Evolutionary conservation across 2,888 invertebrate species (phyloP), one percentile per base, ranked within the genome.

Genomic region (Sclerodermus sp.): DNA sequence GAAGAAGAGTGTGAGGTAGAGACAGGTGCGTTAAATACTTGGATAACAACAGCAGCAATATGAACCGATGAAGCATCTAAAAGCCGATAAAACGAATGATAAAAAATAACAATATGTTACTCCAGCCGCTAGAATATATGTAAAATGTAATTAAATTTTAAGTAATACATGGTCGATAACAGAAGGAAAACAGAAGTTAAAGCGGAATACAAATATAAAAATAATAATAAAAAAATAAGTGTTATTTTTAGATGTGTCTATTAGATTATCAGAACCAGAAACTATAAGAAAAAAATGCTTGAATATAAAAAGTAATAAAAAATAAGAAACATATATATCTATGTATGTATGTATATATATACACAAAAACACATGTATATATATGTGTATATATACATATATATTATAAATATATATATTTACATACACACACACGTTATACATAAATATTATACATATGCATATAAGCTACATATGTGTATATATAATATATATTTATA

Each of bases 221-320:
- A 60, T 71, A 73, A 72, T 70, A 71, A 68, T 68, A 62, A 68
- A 67, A 64, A 75, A 74, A 73, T 76, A 71, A 73, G 71, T 78
- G 77, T 78, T 77, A 77, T 77, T 77, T 78, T 78, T 78, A 78
- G 77, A 78, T 76, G n/a, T n/a, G 75, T 78, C 74, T 77, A 71
- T 78, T 78, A 78, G 76, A 77, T 74, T 74, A 74, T 72, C 73
- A 70, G 70, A 77, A 74, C 65, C 73, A 74, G 69, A 66, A 73
- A 68, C 80, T 81, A 79, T 68, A 81, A 75, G 78, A 71, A 64
- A 67, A 68, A 64, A 68, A 68, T 62, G 53, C 60, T 61, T 61
- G 64, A 59, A 58, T 56, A 62, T 58, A 64, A 70, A 68, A 64
- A 67, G 41, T 55, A 58, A 61, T 53, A 62, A 65, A 63, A 69